Base-by-base conservation (phyloP, 2,888 invertebrate genomes). In the Panzeria rudis region DNA sequence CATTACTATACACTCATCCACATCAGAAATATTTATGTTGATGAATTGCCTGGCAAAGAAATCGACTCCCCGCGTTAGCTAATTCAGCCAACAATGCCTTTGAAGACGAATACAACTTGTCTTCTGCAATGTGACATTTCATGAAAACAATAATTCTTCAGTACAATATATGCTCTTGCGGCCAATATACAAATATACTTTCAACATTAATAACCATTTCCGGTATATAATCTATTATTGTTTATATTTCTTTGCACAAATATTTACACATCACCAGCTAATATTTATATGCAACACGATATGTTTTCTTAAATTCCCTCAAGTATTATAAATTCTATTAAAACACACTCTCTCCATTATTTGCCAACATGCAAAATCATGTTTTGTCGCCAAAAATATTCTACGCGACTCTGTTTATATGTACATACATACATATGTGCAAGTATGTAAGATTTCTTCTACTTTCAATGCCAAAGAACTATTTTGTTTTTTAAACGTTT, bases 241-340 rank as follows among this genome's bases (percentile, higher is more conserved):
- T 64, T 25, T 75, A 20, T 64, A 35, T 35, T 5, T 13, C 6
- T 35, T 32, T 29, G 17, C 62, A 11, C 11, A 38, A 38, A 50
- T 50, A 50, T n/a, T 35, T 75, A 54, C 35, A 50, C 52, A 38
- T 73, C 17, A 52, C 8, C 62, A 64, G 38, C 50, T 69, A 50
- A 23, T 32, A 15, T 38, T 68, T 50, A 35, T n/a, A 23, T 52
- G n/a, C 25, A 44, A 59, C 41, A 44, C n/a, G 0, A 15, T 64
- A 17, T 64, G 35, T 64, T 47, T 66, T 61, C 52, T 72, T 69
- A 77, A 79, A 79, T 79, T 82, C 78, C 82, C 82, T 56, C 56
- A 61, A 79, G 69, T 79, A 69, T 52, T 64, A 64, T 71, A 75
- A 78, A 59, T 75, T 78, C 77, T 81, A 84, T 73, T 73, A 61